Evolutionary conservation across 2,113 vertebrate genomes (phyloP).

Genomic region (Macquaria australasica): DNA sequence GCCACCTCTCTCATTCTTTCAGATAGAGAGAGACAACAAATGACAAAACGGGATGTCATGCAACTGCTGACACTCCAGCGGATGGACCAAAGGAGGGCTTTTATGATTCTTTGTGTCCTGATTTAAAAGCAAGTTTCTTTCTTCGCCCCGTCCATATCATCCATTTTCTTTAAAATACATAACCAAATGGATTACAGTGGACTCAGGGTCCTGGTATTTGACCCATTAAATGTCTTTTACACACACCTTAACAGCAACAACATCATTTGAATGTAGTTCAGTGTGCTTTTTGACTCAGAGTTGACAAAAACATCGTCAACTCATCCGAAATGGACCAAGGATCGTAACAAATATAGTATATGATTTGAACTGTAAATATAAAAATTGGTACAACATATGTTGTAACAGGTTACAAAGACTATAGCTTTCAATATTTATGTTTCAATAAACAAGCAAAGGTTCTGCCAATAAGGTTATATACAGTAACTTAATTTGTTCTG

Average conservation of each 20-base stretch:
- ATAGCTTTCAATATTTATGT: background rate
- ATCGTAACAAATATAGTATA: background rate
- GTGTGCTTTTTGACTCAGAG: background rate
- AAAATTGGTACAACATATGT: background rate
- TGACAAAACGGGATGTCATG: constrained; percentile 54
- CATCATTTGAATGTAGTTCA: background rate
- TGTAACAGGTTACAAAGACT: background rate
- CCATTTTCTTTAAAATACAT: constrained; percentile 48
- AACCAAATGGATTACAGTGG: constrained; percentile 8
- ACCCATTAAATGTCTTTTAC: background rate
- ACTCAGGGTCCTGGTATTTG: background rate
- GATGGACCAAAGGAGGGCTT: constrained; percentile 48
- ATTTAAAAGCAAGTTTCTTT: constrained; percentile 61
- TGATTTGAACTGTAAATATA: background rate
- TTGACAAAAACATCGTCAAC: background rate
- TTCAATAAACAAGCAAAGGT: background rate
- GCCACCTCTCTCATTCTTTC: constrained; percentile 67
- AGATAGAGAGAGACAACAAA: constrained; percentile 41
- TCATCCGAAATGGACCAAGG: background rate
- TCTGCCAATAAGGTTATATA: background rate
- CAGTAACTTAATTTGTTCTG: background rate
- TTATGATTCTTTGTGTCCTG: constrained; percentile 49
- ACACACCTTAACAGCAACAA: background rate
- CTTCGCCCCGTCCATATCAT: background rate
- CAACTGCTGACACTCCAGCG: constrained; percentile 61